Evolutionary conservation across 2,797 vertebrate genomes (phyloP).

Genomic region (Thalassophryne amazonica): DNA sequence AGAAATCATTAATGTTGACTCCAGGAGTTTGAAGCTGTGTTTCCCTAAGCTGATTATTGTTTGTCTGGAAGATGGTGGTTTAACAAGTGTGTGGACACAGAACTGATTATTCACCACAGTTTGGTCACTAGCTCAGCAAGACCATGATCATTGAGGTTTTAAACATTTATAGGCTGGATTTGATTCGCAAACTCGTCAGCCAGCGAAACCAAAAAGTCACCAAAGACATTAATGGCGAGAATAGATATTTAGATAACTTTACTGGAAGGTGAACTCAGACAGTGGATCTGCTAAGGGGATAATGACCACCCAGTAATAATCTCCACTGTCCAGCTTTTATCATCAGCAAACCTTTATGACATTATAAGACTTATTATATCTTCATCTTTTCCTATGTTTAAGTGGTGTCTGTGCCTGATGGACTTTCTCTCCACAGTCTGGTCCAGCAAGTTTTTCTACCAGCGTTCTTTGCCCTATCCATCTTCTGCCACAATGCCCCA

Average conservation of each 20-base stretch:
- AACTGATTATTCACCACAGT: conserved; percentile 5
- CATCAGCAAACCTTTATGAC: no score
- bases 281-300: no score
- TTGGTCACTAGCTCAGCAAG: conserved; percentile 8
- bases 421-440: no score
- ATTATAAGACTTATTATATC: no score
- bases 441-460: no score
- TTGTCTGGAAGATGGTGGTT: conserved; percentile 11
- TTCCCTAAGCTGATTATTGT: conserved; percentile 37
- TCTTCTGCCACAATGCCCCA: no score
- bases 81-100: conserved; percentile 10
- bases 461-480: no score
- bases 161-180: background rate
- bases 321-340: no score
- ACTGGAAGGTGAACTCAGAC: no score
- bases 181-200: background rate
- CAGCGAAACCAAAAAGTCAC: background rate
- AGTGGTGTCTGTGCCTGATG: no score
- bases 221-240: background rate
- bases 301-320: no score
- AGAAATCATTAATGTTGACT: conserved; percentile 39
- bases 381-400: no score
- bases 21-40: conserved; percentile 17
- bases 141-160: background rate
- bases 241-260: background rate